phyloP scores from a whole-genome alignment of 1,140 invertebrate species.

The Homalodisca vitripennis region DNA sequence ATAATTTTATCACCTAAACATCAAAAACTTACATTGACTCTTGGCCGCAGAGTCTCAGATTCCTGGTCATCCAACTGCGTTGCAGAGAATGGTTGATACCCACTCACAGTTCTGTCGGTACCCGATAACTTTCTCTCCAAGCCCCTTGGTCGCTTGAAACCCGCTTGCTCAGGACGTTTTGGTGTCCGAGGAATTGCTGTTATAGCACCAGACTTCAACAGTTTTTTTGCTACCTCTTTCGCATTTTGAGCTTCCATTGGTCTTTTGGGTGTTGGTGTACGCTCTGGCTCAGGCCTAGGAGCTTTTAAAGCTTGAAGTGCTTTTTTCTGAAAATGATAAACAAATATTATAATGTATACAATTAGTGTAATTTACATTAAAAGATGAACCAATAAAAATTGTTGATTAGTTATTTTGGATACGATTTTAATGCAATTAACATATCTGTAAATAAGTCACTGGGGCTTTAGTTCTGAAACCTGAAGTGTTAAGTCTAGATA shows the following conservation, averaged over 20 bases:
- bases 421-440: too few species aligned
- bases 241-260: constrained; percentile 84
- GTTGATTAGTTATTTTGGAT: too few species aligned
- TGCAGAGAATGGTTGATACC: constrained; percentile 88
- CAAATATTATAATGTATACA: background rate
- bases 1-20: too few species aligned
- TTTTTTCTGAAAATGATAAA: background rate
- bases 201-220: constrained; percentile 92
- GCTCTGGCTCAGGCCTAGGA: constrained; percentile 74
- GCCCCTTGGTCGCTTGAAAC: constrained; percentile 56
- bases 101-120: constrained; percentile 66
- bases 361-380: background rate
- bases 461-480: too few species aligned
- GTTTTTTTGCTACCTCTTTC: constrained; percentile 85
- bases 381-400: too few species aligned
- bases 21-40: constrained; percentile 41
- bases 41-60: constrained; percentile 42
- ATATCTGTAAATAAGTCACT: too few species aligned
- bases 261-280: constrained; percentile 58
- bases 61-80: constrained; percentile 68
- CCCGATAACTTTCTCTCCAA: constrained; percentile 57
- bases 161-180: constrained; percentile 73
- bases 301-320: constrained; percentile 73
- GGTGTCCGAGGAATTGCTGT: constrained; percentile 76
- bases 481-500: too few species aligned